phyloP scores from a whole-genome alignment of 1,140 invertebrate species.

The Rhyzopertha dominica region DNA sequence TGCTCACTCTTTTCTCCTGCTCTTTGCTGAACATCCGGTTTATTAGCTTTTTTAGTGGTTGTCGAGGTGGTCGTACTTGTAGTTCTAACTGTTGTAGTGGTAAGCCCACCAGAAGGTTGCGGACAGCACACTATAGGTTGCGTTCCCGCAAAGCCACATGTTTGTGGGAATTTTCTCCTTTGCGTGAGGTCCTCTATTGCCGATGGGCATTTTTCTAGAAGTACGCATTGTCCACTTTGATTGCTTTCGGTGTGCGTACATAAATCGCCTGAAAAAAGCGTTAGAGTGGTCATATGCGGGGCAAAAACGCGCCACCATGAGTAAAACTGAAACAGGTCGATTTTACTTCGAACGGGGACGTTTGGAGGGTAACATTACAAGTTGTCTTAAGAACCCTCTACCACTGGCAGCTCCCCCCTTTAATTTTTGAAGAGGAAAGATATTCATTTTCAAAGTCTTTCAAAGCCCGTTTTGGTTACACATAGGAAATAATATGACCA shows the following conservation, averaged over 20 bases:
- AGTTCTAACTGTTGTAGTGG: neutral
- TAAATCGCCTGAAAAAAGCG: constrained; percentile 19
- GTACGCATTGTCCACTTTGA: constrained; percentile 20
- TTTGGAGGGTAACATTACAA: too few relatives aligned
- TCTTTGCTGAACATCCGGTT: constrained; percentile 1
- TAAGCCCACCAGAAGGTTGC: neutral
- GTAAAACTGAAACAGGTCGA: too few relatives aligned
- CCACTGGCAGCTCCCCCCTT: too few relatives aligned
- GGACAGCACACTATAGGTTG: constrained; percentile 33
- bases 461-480: too few relatives aligned
- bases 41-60: neutral
- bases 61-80: neutral
- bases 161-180: constrained; percentile 22
- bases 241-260: constrained; percentile 11
- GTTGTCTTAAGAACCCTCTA: too few relatives aligned
- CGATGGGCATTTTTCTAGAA: constrained; percentile 18
- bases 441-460: too few relatives aligned
- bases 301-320: too few relatives aligned
- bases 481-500: too few relatives aligned
- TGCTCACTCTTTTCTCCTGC: constrained; percentile 14
- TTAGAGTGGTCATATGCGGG: too few relatives aligned
- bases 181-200: constrained; percentile 19
- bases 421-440: too few relatives aligned
- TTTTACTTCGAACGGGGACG: too few relatives aligned
- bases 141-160: constrained; percentile 27